Evolutionary conservation across 2,113 vertebrate genomes (phyloP).

Genomic region (Collichthys lucidus): DNA sequence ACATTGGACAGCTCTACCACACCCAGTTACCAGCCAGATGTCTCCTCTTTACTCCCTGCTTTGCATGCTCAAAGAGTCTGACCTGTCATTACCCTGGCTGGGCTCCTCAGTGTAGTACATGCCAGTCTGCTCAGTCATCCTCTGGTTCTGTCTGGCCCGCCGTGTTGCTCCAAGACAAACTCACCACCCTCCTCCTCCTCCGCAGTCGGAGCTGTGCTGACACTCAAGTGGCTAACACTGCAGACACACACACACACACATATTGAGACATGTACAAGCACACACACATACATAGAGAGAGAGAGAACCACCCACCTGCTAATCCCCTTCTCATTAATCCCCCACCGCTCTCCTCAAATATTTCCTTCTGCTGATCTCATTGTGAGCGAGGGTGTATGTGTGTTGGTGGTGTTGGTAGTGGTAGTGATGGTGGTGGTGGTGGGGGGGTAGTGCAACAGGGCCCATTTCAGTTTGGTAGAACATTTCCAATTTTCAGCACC

Average conservation of each 20-base stretch:
- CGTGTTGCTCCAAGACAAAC: conserved; percentile 48
- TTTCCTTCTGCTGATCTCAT: conserved; percentile 86
- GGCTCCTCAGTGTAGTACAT: conserved; percentile 31
- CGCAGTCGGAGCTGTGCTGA: conserved; percentile 65
- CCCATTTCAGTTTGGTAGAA: conserved; percentile 10
- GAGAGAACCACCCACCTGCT: conserved; percentile 86
- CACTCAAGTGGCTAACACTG: conserved; percentile 70
- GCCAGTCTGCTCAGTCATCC: conserved; percentile 51
- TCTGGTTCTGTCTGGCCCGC: conserved; percentile 38
- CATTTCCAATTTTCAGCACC: conserved; percentile 27
- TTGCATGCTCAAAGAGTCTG: conserved; percentile 40
- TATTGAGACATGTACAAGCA: conserved; percentile 29
- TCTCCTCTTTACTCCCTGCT: conserved; percentile 5
- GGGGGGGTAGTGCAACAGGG: conserved; percentile 30
- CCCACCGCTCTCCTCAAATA: conserved; percentile 91
- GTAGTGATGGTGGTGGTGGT: neutral
- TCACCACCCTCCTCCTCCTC: conserved; percentile 31
- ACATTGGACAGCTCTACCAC: neutral
- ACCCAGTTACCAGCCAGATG: conserved; percentile 34
- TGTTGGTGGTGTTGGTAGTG: neutral
- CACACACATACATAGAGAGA: conserved; percentile 31
- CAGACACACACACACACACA: conserved; percentile 55
- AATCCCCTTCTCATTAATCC: conserved; percentile 97
- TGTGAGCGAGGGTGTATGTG: conserved; percentile 45
- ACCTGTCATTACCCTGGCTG: conserved; percentile 28